Evolutionary conservation across 2,888 invertebrate species (phyloP).

Genomic region (Pegoplata infirma): DNA sequence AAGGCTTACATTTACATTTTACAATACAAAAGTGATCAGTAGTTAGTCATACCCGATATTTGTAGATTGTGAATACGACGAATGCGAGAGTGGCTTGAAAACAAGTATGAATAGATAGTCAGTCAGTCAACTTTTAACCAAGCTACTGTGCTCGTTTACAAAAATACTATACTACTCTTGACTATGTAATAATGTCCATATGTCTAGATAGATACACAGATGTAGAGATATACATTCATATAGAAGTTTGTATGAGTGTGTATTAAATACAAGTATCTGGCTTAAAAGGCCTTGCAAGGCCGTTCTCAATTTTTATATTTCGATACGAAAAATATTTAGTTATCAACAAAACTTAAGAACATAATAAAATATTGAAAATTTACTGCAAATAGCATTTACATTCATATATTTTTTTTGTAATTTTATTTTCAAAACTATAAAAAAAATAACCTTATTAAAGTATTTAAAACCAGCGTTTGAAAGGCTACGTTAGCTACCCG

Average conservation of each 20-base stretch:
- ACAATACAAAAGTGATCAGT: constrained; percentile 23
- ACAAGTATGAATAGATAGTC: constrained; percentile 41
- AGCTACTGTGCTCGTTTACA: neutral
- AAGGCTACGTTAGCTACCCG: too few relatives aligned
- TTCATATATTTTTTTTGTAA: too few relatives aligned
- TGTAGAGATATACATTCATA: neutral
- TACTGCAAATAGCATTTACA: neutral
- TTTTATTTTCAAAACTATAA: constrained; percentile 35
- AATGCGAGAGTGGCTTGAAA: constrained; percentile 16
- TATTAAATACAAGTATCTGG: constrained; percentile 23
- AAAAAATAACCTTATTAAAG: constrained; percentile 19
- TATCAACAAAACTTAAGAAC: constrained; percentile 13
- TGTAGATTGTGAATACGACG: neutral
- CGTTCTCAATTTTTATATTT: constrained; percentile 66
- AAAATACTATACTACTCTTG: neutral
- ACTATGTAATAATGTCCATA: neutral
- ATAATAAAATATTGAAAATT: neutral
- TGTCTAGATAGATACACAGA: neutral
- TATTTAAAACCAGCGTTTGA: too few relatives aligned
- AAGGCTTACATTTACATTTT: constrained; percentile 40
- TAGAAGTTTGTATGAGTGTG: neutral
- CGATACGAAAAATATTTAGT: constrained; percentile 21
- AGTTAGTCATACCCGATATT: constrained; percentile 45
- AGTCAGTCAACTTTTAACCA: neutral
- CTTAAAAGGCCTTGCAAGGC: constrained; percentile 75